phyloP scores from a whole-genome alignment of 2,113 vertebrate species.

The Grallaria varia region DNA sequence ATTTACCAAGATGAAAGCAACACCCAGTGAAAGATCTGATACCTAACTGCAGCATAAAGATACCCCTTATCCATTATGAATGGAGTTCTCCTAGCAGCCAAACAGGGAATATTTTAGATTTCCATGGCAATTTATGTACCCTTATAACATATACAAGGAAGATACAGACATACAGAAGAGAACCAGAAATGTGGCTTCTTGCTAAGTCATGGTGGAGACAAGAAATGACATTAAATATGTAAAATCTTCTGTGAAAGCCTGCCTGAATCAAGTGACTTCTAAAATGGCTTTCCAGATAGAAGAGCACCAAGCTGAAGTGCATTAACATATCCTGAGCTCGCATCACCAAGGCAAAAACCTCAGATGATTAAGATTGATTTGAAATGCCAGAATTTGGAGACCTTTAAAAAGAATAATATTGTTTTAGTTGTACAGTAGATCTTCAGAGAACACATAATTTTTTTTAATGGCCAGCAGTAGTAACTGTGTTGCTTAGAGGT shows the following conservation, averaged over 20 bases:
- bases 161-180: not conserved
- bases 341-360: not conserved
- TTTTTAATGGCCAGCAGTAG: not conserved
- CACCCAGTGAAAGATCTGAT: not conserved
- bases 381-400: not conserved
- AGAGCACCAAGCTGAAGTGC: not conserved
- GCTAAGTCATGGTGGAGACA: not conserved
- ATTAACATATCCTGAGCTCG: not conserved
- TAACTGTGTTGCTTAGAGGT: conserved; percentile 33
- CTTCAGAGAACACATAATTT: not conserved
- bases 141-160: not conserved
- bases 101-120: not conserved
- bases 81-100: not conserved
- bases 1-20: not conserved
- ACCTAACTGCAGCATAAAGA: not conserved
- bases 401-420: not conserved
- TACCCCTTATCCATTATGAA: not conserved
- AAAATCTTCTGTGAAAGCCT: not conserved
- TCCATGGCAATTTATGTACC: not conserved
- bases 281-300: not conserved
- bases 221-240: not conserved
- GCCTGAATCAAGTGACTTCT: not conserved
- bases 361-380: not conserved
- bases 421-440: conserved; percentile 1
- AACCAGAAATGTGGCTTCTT: not conserved